These are phyloP conservation scores for Artibeus lituratus DNA, from an alignment of 2,797 vertebrate genomes.

Conservation along the genomic window DNA sequence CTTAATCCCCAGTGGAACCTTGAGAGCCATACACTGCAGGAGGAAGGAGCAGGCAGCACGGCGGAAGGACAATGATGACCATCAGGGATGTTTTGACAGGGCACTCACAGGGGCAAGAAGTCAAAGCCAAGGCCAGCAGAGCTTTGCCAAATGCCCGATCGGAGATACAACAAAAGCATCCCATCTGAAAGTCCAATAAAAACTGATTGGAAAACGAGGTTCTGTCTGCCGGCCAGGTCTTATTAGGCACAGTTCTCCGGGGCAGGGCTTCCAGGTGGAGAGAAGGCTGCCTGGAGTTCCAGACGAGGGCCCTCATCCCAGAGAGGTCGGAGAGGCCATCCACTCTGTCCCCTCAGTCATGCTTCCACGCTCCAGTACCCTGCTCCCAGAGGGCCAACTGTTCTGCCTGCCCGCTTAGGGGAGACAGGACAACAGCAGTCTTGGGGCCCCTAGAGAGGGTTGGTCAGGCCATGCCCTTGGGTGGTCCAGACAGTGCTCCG, in stretches of 20 bases:
- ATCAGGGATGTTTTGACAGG: neutral
- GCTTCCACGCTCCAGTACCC: neutral
- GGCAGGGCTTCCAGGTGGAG: neutral
- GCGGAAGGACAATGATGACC: fast-evolving
- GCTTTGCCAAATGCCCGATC: neutral
- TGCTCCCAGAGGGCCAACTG: neutral
- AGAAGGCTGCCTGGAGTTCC: neutral
- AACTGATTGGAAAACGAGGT: neutral
- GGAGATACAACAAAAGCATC: neutral
- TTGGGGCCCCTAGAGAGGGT: neutral
- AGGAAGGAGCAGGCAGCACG: neutral
- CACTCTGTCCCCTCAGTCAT: neutral
- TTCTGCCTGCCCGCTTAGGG: neutral
- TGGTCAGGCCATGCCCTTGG: neutral
- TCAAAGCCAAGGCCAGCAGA: neutral
- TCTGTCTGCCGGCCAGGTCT: neutral
- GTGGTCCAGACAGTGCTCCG: neutral
- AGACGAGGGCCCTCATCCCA: neutral
- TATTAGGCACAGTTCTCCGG: fast-evolving
- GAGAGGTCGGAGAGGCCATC: neutral
- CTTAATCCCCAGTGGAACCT: fast-evolving
- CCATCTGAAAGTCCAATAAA: neutral
- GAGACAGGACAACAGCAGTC: neutral
- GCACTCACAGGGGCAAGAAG: neutral
- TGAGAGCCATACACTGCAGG: neutral